phyloP scores from a whole-genome alignment of 2,888 invertebrate species.

The Lasius platythorax region DNA sequence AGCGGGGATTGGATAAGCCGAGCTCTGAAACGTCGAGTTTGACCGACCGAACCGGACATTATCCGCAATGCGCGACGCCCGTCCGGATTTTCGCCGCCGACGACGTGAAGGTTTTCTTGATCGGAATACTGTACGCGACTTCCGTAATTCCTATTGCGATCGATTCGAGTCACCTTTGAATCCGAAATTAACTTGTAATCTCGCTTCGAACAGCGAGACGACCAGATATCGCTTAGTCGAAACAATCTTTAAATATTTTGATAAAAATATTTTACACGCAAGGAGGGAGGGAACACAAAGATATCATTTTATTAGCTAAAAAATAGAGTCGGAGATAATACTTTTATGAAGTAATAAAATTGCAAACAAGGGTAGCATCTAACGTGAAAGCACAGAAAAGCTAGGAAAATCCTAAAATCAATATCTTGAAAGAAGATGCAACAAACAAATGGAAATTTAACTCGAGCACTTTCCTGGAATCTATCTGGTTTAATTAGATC shows the following conservation, averaged over 20 bases:
- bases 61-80: constrained; percentile 30
- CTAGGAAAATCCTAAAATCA: not conserved
- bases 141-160: not conserved
- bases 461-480: not conserved
- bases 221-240: not conserved
- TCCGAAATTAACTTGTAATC: constrained; percentile 7
- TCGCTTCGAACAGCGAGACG: not conserved
- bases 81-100: constrained; percentile 33
- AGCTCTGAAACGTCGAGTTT: constrained; percentile 49
- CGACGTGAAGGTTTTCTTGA: constrained; percentile 15
- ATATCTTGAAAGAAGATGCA: not conserved
- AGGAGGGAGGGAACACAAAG: not conserved
- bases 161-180: not conserved
- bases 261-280: not conserved
- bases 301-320: not conserved
- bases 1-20: not conserved
- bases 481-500: constrained; percentile 5
- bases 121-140: not conserved
- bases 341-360: not conserved
- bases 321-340: not conserved
- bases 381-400: not conserved
- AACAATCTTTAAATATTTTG: not conserved
- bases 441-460: constrained; percentile 12
- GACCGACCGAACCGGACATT: constrained; percentile 38
- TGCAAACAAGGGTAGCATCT: not conserved